These are phyloP conservation scores for Monochamus saltuarius DNA, from an alignment of 1,140 invertebrate genomes.

Conservation along the genomic window DNA sequence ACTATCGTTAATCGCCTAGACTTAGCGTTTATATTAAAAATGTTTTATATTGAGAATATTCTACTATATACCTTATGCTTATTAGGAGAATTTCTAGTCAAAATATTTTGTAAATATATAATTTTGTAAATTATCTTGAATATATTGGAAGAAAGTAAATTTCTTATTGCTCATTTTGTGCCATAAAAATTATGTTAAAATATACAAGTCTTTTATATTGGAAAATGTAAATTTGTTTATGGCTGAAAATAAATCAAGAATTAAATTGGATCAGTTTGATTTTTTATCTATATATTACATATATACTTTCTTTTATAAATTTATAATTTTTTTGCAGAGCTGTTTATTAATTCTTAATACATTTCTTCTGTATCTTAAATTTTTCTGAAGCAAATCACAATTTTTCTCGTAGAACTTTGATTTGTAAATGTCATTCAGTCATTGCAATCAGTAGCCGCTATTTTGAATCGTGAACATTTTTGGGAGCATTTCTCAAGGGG, in stretches of 20 bases:
- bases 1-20: not conserved
- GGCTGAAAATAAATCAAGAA: not conserved
- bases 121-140: not conserved
- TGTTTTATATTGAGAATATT: too few relatives aligned
- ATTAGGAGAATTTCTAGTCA: not conserved
- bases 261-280: not conserved
- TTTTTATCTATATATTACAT: not conserved
- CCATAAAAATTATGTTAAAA: constrained; percentile 2
- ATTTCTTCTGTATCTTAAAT: too few relatives aligned
- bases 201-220: not conserved
- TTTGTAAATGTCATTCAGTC: too few relatives aligned
- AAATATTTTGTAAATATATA: not conserved
- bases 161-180: not conserved
- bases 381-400: too few relatives aligned
- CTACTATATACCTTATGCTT: too few relatives aligned
- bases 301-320: not conserved
- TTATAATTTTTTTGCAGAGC: too few relatives aligned
- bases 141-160: constrained; percentile 1
- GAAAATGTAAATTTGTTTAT: not conserved
- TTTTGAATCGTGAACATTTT: too few relatives aligned
- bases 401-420: too few relatives aligned
- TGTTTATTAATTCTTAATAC: too few relatives aligned
- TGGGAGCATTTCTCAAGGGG: too few relatives aligned
- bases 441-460: too few relatives aligned
- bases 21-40: too few relatives aligned